These are phyloP conservation scores for Paralinhomoeus sp. DNA, from an alignment of 2,888 invertebrate genomes.

Conservation along the genomic window DNA sequence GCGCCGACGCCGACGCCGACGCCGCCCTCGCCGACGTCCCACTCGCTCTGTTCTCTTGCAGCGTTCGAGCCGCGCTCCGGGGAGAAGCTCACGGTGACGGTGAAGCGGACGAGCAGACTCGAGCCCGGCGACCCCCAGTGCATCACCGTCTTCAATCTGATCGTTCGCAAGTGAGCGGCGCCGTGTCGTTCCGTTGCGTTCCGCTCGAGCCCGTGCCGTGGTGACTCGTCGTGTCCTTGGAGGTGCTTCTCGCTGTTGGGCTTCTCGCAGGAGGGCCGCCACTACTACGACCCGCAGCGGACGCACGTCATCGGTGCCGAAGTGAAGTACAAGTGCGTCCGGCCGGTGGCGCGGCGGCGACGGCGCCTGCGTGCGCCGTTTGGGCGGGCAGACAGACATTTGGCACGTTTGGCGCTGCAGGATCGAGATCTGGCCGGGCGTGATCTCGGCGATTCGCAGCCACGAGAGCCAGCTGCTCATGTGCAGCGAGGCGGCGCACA, in stretches of 20 bases:
- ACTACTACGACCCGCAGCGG: slow-evolving; percentile 25
- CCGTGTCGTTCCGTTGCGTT: no score
- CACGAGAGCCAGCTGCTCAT: slow-evolving; percentile 52
- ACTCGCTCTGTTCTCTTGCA: no score
- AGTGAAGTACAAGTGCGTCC: slow-evolving; percentile 34
- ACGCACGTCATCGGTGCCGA: slow-evolving; percentile 34
- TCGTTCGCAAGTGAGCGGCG: no score
- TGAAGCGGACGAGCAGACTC: slow-evolving; percentile 15
- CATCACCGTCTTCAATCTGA: slow-evolving; percentile 18
- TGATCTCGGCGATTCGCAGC: slow-evolving; percentile 54
- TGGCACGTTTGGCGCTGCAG: no score
- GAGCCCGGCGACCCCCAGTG: slow-evolving; percentile 17
- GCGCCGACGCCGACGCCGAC: no score
- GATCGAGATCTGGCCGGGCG: slow-evolving; percentile 27
- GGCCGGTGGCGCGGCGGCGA: no score
- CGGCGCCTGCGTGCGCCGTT: no score
- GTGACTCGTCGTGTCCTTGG: slow-evolving; percentile 3
- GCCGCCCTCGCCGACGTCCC: no score
- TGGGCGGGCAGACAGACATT: no score
- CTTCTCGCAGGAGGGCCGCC: slow-evolving; percentile 18
- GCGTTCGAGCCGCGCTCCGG: slow-evolving; percentile 9
- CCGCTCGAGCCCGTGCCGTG: no score
- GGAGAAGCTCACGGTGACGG: slow-evolving; percentile 12
- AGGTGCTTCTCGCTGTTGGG: slow-evolving; percentile 17
- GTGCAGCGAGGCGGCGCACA: slow-evolving; percentile 55